Conservation (phyloP, 2,888 invertebrate genomes). For the Synergus gifuensis region DNA sequence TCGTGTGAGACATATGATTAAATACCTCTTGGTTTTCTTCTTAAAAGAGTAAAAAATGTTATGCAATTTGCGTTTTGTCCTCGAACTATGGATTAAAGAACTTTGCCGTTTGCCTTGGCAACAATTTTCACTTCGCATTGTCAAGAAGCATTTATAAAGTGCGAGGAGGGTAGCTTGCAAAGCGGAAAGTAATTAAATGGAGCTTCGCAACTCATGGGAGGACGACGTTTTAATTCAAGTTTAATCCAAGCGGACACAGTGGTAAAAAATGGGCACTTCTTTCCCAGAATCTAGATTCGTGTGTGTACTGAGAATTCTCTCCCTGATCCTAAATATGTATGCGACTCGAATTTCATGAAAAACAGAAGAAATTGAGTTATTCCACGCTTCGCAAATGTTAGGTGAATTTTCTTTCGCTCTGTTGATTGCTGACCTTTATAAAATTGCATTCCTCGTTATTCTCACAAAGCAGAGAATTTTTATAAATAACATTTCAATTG, state of each 20-base stretch:
- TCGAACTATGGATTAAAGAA: background rate
- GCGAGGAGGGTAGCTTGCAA: conserved; percentile 13
- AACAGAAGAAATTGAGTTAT: conserved; percentile 27
- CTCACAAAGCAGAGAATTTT: background rate
- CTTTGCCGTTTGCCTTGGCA: background rate
- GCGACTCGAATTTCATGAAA: conserved; percentile 23
- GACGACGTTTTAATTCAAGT: conserved; percentile 39
- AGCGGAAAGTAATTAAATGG: conserved; percentile 36
- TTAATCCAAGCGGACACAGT: conserved; percentile 28
- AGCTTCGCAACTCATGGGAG: conserved; percentile 17
- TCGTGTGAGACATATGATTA: background rate
- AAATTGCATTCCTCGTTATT: background rate
- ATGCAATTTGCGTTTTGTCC: background rate
- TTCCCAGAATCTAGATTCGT: background rate
- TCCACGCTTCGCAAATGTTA: conserved; percentile 13
- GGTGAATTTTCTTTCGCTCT: conserved; percentile 3
- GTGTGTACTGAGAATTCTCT: conserved; percentile 13
- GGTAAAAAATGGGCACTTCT: conserved; percentile 20
- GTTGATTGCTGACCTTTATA: conserved; percentile 10
- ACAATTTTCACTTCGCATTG: conserved; percentile 1
- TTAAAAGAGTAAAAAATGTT: background rate
- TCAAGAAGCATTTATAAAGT: conserved; percentile 22
- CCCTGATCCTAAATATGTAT: conserved; percentile 1
- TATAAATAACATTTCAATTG: background rate
- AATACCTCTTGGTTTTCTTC: background rate